Evolutionary conservation across 2,888 invertebrate genomes (phyloP).

Genomic region (Yponomeuta cagnagella): DNA sequence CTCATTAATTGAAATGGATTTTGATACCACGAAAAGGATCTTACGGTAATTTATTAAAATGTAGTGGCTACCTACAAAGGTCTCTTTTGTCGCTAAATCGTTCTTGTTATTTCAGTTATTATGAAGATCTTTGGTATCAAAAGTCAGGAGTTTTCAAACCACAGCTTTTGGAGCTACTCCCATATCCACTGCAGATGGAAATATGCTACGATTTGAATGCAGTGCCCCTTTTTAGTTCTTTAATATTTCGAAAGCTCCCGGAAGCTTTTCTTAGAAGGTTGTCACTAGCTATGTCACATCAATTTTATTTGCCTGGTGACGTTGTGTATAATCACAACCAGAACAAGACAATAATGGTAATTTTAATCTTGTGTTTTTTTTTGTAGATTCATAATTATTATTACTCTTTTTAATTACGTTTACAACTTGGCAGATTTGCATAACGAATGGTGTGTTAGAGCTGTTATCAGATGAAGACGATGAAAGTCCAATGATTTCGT

Average conservation of each 20-base stretch:
- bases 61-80: background rate
- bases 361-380: too few species aligned
- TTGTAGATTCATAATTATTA: too few species aligned
- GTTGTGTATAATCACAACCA: conserved; percentile 67
- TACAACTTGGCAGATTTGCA: conserved; percentile 48
- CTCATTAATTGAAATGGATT: conserved; percentile 56
- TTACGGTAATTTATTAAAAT: conserved; percentile 44
- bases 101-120: conserved; percentile 46
- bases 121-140: conserved; percentile 70
- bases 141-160: conserved; percentile 68
- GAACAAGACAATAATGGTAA: conserved; percentile 72
- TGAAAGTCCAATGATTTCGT: conserved; percentile 71
- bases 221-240: conserved; percentile 65
- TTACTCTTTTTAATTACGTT: background rate
- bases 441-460: conserved; percentile 67
- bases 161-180: conserved; percentile 54
- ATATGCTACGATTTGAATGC: conserved; percentile 71
- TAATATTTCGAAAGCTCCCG: conserved; percentile 69
- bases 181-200: conserved; percentile 68
- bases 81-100: background rate
- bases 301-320: conserved; percentile 71
- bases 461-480: conserved; percentile 71
- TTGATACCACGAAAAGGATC: conserved; percentile 53
- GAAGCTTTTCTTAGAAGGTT: conserved; percentile 70
- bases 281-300: conserved; percentile 67